A percentile compares a stretch with the other conserved stretches of the same genome.
These are phyloP conservation scores for Atta texana DNA, from an alignment of 1,140 invertebrate genomes.

Conservation along the genomic window DNA sequence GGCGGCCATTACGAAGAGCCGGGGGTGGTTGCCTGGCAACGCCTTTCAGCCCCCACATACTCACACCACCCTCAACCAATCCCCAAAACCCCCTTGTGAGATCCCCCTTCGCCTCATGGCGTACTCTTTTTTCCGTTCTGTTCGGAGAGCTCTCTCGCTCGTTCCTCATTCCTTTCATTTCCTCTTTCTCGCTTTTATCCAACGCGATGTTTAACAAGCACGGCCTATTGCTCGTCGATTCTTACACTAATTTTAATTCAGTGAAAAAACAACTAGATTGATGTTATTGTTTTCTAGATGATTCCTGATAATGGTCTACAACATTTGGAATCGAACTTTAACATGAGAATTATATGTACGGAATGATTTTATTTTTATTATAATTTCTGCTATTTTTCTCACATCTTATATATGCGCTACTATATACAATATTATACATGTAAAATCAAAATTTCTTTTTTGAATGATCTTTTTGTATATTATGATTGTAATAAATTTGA, in stretches of 20 bases:
- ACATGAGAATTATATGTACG: background rate
- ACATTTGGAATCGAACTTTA: background rate
- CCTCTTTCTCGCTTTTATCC: conserved; percentile 58
- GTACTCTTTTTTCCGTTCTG: conserved; percentile 75
- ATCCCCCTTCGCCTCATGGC: conserved; percentile 62
- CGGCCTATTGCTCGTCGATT: conserved; percentile 80
- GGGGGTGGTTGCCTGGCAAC: conserved; percentile 85
- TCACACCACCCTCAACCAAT: conserved; percentile 84
- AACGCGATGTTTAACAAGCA: conserved; percentile 79
- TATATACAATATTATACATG: background rate
- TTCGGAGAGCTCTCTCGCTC: conserved; percentile 47
- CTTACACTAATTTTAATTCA: conserved; percentile 71
- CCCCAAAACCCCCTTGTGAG: conserved; percentile 77
- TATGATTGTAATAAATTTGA: conserved; percentile 14
- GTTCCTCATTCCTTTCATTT: conserved; percentile 56
- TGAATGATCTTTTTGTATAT: background rate
- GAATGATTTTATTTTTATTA: conserved; percentile 26
- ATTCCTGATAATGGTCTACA: background rate
- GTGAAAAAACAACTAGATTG: background rate
- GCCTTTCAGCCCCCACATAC: conserved; percentile 85
- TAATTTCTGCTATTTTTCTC: background rate
- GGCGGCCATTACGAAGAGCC: conserved; percentile 84
- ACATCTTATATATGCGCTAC: background rate
- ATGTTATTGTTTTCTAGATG: background rate
- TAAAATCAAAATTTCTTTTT: background rate